Conservation (phyloP, 2,113 vertebrate species). For the Onychostoma macrolepis region DNA sequence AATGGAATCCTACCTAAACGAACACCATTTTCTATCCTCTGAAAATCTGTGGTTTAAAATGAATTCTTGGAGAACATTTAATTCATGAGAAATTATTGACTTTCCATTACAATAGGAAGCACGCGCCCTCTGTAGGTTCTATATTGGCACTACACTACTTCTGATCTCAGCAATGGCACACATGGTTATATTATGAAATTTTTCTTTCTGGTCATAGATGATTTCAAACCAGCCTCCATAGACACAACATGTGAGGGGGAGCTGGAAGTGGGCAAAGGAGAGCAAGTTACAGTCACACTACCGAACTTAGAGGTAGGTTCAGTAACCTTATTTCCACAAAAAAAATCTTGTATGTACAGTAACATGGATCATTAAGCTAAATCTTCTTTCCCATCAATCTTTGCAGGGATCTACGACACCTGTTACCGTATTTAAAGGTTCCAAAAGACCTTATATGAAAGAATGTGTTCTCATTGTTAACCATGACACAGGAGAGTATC, state of each 20-base stretch:
- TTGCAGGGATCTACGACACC: constrained; percentile 91
- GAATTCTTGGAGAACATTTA: neutral
- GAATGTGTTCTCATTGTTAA: constrained; percentile 99
- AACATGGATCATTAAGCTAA: neutral
- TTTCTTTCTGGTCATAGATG: constrained; percentile 79
- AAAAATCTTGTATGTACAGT: neutral
- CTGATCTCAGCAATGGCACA: neutral
- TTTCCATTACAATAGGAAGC: neutral
- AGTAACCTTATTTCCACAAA: too few relatives aligned
- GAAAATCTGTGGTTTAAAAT: neutral
- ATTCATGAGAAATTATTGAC: neutral
- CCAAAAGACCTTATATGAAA: constrained; percentile 94
- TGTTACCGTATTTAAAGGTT: constrained; percentile 96
- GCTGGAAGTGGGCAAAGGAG: constrained; percentile 96
- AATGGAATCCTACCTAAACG: neutral
- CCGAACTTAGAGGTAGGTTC: constrained; percentile 92
- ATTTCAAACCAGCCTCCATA: constrained; percentile 98
- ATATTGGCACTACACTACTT: neutral
- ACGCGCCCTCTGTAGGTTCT: neutral
- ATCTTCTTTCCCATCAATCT: neutral
- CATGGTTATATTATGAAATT: neutral
- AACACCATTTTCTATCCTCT: neutral
- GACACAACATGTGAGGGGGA: constrained; percentile 94
- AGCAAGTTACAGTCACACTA: constrained; percentile 96
- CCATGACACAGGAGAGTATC: constrained; percentile 97